Evolutionary conservation across 37 sponge, comb jelly and placozoan species (phyloP), one percentile per base, ranked within the genome.

Genomic region (Ephydatia muelleri): DNA sequence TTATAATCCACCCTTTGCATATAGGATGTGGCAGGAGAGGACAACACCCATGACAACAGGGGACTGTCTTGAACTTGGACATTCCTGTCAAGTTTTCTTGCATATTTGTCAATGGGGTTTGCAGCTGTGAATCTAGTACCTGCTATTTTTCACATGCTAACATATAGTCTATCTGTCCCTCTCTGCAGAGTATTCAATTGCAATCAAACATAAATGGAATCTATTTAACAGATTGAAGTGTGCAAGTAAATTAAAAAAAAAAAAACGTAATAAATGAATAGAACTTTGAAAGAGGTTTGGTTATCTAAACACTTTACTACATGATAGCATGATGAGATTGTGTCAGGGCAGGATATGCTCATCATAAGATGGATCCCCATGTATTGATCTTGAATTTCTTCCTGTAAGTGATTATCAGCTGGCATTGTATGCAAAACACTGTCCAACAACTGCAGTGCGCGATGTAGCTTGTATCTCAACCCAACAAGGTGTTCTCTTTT

Each of bases 401-500:
- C 95, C 79, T 91, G 93, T 37, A 92, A 74, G 75, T 84, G 93
- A 11, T 65, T 82, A 31, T 91, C 92, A 13, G 91, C 77, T 13
- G 97, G 97, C 82, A 96, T 75, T 31, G 57, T 84, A 79, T 92
- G 94, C 16, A 98, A 91, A 14, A 98, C 98, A 70, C 86, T 84
- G 73, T 98, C 98, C 64, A 98, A 80, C 23, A 98, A 89, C 88
- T 98, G 98, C 16, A 98, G 91, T 19, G 98, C 98, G 1, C 98
- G 66, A 81, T 98, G 94, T 11, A 98, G 91, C 38, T 35, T 94
- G 96, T 23, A 98, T 93, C 72, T 98, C 99, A 22, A 98, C 86
- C 99, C 99, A 98, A 79, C 99, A 98, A 0, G 99, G 99, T 25
- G 99, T 98, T 98, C 85, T 96, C 92, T 74, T 98, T 98, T 81